phyloP scores from a whole-genome alignment of 2,113 vertebrate genomes.

The Zeus faber region DNA sequence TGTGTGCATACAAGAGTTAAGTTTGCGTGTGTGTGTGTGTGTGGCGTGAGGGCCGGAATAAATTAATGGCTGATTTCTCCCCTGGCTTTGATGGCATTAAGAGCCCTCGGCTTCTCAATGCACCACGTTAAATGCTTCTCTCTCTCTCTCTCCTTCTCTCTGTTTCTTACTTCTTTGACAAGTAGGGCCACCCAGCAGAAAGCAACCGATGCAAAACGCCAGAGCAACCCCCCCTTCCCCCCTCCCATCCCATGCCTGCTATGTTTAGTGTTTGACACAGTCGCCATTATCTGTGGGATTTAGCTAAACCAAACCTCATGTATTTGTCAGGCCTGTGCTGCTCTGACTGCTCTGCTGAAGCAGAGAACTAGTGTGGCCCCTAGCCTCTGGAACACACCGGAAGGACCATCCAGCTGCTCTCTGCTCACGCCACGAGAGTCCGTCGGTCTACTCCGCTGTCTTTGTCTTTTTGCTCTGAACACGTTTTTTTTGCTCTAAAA shows the following conservation, averaged over 20 bases:
- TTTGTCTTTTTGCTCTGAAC: no score
- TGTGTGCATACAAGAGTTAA: neutral
- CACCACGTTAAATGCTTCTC: slow-evolving; percentile 85
- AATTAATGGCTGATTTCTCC: slow-evolving; percentile 97
- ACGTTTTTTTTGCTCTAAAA: no score
- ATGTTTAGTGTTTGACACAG: slow-evolving; percentile 98
- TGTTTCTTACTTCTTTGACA: slow-evolving; percentile 83
- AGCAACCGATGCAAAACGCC: slow-evolving; percentile 99
- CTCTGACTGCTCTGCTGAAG: no score
- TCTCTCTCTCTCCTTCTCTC: slow-evolving; percentile 49
- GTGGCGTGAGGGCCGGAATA: slow-evolving; percentile 81
- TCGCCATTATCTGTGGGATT: slow-evolving; percentile 99
- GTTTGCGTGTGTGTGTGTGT: slow-evolving; percentile 29
- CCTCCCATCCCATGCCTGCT: slow-evolving; percentile 86
- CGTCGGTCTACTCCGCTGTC: neutral
- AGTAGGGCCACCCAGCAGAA: slow-evolving; percentile 99
- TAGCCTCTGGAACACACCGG: slow-evolving; percentile 62
- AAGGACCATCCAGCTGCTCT: slow-evolving; percentile 70
- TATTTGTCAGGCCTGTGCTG: slow-evolving; percentile 92
- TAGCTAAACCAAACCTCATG: slow-evolving; percentile 91
- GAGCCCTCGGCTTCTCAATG: slow-evolving; percentile 93
- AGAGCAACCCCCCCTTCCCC: slow-evolving; percentile 94
- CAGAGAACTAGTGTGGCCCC: neutral
- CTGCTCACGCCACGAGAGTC: slow-evolving; percentile 20
- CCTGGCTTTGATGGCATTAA: slow-evolving; percentile 99